These are phyloP conservation scores for Orius insidiosus DNA, from an alignment of 1,140 invertebrate species.

Conservation along the genomic window DNA sequence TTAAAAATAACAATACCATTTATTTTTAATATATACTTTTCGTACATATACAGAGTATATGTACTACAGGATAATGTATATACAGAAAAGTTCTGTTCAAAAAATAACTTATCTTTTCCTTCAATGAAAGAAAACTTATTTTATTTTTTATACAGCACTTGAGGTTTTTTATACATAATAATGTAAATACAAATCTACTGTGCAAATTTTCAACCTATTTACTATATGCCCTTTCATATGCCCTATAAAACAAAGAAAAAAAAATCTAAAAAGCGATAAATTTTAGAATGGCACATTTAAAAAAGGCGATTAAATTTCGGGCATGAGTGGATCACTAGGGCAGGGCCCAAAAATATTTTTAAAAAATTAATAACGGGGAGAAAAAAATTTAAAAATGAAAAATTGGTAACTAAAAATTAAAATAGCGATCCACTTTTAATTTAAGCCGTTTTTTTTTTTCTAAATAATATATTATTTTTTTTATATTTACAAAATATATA, in stretches of 20 bases:
- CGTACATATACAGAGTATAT: slow-evolving; percentile 3
- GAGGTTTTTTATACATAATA: no score
- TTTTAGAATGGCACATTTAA: slow-evolving; percentile 7
- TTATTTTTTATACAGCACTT: no score
- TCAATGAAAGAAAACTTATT: no score
- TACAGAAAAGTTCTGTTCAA: slow-evolving; percentile 6
- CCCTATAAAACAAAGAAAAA: background rate
- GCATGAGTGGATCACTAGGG: background rate
- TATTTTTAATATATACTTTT: slow-evolving; percentile 8
- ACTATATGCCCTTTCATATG: background rate
- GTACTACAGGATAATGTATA: no score
- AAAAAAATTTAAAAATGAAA: background rate
- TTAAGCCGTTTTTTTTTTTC: background rate
- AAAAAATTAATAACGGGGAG: background rate
- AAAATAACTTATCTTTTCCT: no score
- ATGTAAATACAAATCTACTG: slow-evolving; percentile 17
- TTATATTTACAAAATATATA: slow-evolving; percentile 6
- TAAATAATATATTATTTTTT: background rate
- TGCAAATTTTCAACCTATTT: slow-evolving; percentile 10
- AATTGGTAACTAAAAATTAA: background rate
- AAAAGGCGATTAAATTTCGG: background rate
- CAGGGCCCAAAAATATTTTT: background rate
- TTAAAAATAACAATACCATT: slow-evolving; percentile 17
- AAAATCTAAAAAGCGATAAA: background rate
- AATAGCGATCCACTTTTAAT: background rate